Conservation (phyloP, 1,140 invertebrate species). For the Popillia japonica region DNA sequence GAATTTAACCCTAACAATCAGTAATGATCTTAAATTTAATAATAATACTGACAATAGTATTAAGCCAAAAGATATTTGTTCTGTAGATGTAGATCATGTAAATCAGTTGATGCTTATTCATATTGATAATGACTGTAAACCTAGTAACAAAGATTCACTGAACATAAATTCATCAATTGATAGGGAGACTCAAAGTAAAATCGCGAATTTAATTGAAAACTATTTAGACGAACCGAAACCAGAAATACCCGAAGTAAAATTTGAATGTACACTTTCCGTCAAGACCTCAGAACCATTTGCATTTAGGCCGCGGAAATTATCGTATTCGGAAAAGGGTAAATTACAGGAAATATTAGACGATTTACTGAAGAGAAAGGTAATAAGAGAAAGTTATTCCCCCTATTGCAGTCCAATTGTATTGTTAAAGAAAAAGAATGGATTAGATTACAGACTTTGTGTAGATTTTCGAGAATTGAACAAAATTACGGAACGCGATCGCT, state of each 20-base stretch:
- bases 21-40: no score
- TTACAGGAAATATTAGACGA: constrained; percentile 27
- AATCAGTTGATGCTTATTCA: no score
- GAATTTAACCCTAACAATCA: no score
- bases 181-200: background rate
- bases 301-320: background rate
- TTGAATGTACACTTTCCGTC: constrained; percentile 5
- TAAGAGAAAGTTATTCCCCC: constrained; percentile 18
- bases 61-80: no score
- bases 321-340: background rate
- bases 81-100: no score
- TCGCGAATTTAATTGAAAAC: background rate
- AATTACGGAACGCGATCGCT: no score
- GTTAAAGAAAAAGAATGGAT: constrained; percentile 12
- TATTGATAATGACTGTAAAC: no score
- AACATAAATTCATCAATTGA: background rate
- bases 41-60: no score
- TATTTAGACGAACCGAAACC: background rate
- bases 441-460: background rate
- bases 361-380: background rate
- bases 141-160: no score
- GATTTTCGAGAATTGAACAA: background rate
- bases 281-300: constrained; percentile 1
- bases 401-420: constrained; percentile 8
- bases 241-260: background rate